phyloP scores from a whole-genome alignment of 2,113 vertebrate genomes.

The Apteryx owenii region DNA sequence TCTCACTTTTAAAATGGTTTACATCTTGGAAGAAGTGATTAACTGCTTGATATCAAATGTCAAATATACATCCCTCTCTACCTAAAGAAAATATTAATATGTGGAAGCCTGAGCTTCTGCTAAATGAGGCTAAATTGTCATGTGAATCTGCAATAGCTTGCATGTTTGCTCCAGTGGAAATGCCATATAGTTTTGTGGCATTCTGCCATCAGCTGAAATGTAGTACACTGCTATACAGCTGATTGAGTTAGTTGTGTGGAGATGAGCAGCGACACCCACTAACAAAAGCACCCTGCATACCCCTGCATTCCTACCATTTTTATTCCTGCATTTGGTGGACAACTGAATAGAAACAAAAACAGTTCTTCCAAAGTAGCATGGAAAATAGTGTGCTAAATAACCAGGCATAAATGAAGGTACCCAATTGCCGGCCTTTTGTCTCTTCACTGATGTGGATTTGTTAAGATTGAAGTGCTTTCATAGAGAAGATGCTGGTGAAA shows the following conservation, averaged over 20 bases:
- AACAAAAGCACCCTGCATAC: background rate
- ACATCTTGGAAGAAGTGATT: background rate
- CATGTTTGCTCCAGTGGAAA: background rate
- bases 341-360: background rate
- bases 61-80: background rate
- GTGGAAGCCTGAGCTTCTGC: background rate
- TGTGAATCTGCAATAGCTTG: background rate
- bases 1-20: background rate
- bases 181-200: background rate
- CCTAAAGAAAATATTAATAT: background rate
- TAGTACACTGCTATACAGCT: background rate
- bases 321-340: background rate
- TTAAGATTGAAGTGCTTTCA: background rate
- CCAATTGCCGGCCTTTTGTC: background rate
- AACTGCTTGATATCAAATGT: background rate
- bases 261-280: background rate
- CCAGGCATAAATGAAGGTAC: background rate
- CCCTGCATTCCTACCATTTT: background rate
- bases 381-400: background rate
- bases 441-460: background rate
- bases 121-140: background rate
- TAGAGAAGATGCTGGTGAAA: conserved; percentile 15
- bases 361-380: background rate
- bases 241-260: background rate
- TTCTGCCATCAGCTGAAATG: background rate